Percentiles rank a stretch among this genome's conserved stretches.
phyloP scores from a whole-genome alignment of 2,888 invertebrate species.

The Nymphalis polychloros region DNA sequence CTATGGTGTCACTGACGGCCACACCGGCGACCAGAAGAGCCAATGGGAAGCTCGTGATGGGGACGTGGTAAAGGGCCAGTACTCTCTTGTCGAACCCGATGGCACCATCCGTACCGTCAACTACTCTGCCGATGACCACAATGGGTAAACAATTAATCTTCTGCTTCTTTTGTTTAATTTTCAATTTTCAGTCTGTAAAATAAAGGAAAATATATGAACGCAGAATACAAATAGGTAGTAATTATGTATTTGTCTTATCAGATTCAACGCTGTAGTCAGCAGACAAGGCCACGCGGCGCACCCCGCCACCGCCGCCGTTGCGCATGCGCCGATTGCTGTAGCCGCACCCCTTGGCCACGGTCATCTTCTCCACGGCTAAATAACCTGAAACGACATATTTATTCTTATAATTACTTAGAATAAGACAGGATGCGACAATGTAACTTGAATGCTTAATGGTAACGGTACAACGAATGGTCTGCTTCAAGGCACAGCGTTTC shows the following conservation, averaged over 20 bases:
- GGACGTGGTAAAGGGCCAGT: conserved; percentile 85
- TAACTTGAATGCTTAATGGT: conserved; percentile 53
- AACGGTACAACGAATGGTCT: conserved; percentile 48
- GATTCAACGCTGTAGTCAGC: conserved; percentile 83
- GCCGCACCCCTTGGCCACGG: conserved; percentile 68
- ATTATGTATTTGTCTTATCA: conserved; percentile 42
- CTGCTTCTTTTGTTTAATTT: too few species aligned
- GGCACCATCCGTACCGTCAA: conserved; percentile 83
- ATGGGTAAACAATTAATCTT: conserved; percentile 64
- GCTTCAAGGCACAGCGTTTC: conserved; percentile 64
- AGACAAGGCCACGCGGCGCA: conserved; percentile 81
- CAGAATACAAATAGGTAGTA: not conserved
- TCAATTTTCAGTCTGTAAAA: too few species aligned
- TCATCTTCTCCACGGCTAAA: conserved; percentile 60
- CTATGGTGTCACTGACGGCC: conserved; percentile 83
- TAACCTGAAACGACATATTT: conserved; percentile 58
- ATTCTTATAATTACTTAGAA: conserved; percentile 58
- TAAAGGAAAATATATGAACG: too few species aligned
- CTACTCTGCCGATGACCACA: conserved; percentile 83
- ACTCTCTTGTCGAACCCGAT: conserved; percentile 83
- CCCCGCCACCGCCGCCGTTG: conserved; percentile 66
- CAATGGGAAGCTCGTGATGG: conserved; percentile 83
- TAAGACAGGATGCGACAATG: conserved; percentile 64
- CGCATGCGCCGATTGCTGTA: conserved; percentile 55
- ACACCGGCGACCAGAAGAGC: conserved; percentile 84